Conservation (phyloP, 2,888 invertebrate species). For the Miltochrista miniata region DNA sequence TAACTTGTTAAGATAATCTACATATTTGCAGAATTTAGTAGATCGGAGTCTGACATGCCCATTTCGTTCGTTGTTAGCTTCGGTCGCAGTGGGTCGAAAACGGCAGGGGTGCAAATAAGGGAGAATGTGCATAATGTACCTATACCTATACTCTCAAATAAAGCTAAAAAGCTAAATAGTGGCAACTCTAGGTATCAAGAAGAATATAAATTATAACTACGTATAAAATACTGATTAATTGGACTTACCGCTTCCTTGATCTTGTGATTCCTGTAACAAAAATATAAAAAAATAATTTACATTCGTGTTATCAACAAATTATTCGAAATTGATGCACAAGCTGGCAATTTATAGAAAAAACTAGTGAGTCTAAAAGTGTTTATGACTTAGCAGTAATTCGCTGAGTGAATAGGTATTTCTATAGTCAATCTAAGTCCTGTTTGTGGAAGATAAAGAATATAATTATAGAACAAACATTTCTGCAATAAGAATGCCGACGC, state of each 20-base stretch:
- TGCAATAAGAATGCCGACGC: conserved; percentile 16
- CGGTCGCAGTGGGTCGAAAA: too few relatives aligned
- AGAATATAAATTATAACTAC: too few relatives aligned
- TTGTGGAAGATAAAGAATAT: conserved; percentile 7
- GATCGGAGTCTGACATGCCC: too few relatives aligned
- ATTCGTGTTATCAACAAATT: conserved; percentile 8
- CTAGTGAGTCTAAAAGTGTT: conserved; percentile 21
- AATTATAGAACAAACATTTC: conserved; percentile 15
- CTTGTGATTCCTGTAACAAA: conserved; percentile 76
- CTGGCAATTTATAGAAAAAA: conserved; percentile 50
- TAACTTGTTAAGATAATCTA: too few relatives aligned
- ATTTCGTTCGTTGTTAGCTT: too few relatives aligned
- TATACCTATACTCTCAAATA: too few relatives aligned
- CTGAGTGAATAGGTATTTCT: background rate
- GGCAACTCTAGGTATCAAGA: too few relatives aligned
- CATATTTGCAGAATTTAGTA: too few relatives aligned
- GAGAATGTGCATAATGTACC: too few relatives aligned
- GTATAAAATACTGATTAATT: background rate
- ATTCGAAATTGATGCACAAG: conserved; percentile 43
- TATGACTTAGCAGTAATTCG: background rate
- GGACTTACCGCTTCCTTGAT: conserved; percentile 66
- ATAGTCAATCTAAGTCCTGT: background rate
- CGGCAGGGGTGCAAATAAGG: too few relatives aligned
- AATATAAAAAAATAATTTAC: conserved; percentile 24
- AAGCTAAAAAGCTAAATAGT: too few relatives aligned